Evolutionary conservation across 2,113 vertebrate species (phyloP).

Genomic region (Hippocampus comes): DNA sequence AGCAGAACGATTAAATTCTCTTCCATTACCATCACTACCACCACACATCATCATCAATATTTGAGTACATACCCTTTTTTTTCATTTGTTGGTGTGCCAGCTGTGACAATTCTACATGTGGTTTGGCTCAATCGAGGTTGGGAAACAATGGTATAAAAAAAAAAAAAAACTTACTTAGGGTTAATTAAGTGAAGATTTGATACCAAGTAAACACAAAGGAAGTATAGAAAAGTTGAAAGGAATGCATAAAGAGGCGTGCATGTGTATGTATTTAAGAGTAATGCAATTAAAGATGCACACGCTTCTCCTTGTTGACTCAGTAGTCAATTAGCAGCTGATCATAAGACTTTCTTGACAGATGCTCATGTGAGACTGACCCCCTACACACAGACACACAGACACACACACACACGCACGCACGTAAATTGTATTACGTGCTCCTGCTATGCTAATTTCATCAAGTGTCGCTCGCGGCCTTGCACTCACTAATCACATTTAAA

Average conservation of each 20-base stretch:
- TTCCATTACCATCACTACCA: background rate
- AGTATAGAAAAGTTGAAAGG: background rate
- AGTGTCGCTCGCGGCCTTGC: slow-evolving; percentile 39
- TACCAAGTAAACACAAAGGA: background rate
- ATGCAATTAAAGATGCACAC: slow-evolving; percentile 5
- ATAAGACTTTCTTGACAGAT: slow-evolving; percentile 48
- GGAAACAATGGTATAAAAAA: background rate
- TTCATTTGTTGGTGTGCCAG: background rate
- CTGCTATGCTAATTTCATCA: slow-evolving; percentile 62
- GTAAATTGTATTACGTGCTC: slow-evolving; percentile 58
- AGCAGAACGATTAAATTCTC: background rate
- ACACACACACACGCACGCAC: background rate
- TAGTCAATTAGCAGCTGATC: slow-evolving; percentile 64
- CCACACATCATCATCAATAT: background rate
- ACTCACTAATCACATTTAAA: slow-evolving; percentile 58
- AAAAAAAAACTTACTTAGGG: no score
- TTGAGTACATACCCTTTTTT: background rate
- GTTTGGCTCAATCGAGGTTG: background rate
- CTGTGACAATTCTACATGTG: background rate
- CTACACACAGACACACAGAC: no score
- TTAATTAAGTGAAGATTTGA: background rate
- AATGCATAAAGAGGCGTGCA: background rate
- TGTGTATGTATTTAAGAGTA: background rate
- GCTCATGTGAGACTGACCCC: slow-evolving; percentile 45
- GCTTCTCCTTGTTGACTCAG: slow-evolving; percentile 60